Percentiles rank a stretch among this genome's conserved stretches.
Conservation (phyloP, 2,888 invertebrate genomes). For the Cerceris rybyensis region DNA sequence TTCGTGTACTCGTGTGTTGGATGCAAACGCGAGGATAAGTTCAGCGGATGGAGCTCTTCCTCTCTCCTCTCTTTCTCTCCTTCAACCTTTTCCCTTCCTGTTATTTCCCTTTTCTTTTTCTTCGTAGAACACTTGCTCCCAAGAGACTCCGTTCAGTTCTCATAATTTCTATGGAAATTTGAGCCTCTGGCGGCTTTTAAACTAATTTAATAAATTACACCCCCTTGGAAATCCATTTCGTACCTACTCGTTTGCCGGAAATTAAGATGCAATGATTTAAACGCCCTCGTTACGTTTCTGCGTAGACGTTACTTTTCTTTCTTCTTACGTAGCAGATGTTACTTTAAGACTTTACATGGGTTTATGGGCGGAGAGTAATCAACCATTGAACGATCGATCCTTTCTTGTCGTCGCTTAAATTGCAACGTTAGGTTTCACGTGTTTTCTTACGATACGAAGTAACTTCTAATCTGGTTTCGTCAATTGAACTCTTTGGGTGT, state of each 20-base stretch:
- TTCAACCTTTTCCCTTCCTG: slow-evolving; percentile 17
- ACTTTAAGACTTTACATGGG: no score
- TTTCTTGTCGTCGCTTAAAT: not conserved
- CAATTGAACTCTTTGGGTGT: no score
- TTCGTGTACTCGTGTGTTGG: slow-evolving; percentile 36
- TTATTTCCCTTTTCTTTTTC: slow-evolving; percentile 33
- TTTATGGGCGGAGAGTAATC: no score
- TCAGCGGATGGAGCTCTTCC: slow-evolving; percentile 66
- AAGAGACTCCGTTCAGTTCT: slow-evolving; percentile 27
- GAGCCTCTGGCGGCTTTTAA: slow-evolving; percentile 37
- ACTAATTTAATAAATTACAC: slow-evolving; percentile 44
- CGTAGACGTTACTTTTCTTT: not conserved
- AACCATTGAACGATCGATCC: not conserved
- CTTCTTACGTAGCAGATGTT: not conserved
- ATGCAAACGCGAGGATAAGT: slow-evolving; percentile 55
- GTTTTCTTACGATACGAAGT: not conserved
- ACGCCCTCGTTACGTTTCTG: not conserved
- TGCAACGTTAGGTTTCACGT: not conserved
- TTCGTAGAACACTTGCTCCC: slow-evolving; percentile 33
- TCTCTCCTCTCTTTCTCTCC: slow-evolving; percentile 42
- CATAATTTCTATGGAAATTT: slow-evolving; percentile 43
- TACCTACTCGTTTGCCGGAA: not conserved
- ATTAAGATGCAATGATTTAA: not conserved
- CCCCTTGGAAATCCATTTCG: slow-evolving; percentile 37
- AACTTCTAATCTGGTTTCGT: not conserved